Base-by-base conservation (phyloP, 2,888 invertebrate genomes). In the Ormyrus pomaceus region DNA sequence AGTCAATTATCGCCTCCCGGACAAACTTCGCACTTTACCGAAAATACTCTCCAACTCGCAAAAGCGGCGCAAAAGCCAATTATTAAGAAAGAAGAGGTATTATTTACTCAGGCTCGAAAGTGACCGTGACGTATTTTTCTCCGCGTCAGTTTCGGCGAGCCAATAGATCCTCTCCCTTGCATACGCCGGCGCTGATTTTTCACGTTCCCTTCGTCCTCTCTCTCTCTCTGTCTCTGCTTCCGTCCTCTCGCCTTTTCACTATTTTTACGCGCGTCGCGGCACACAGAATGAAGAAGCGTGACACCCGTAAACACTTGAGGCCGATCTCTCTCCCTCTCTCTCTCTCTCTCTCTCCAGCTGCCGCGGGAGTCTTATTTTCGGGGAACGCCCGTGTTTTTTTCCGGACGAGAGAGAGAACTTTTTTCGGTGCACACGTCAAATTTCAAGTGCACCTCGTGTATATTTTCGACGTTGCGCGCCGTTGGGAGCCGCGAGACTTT, bases 321-420 rank as follows among this genome's bases (percentile, higher is more conserved):
- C 34, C 56, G 34, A 13, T n/a, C 19, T 13, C 34, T 4, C 34
- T 0, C 3, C 1, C 19, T 19, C 19, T 19, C 34, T 2, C 34
- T 34, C n/a, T n/a, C n/a, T n/a, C 34, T 34, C 34, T 34, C 34
- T 34, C 8, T 9, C 1, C 48, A 50, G 51, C 62, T 6, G 45
- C 34, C 11, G 6, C 53, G 11, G 73, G 34, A 66, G 65, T 65
- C 46, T 59, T 13, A 65, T 77, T 59, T 77, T 66, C 77, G 56
- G 6, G 19, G 68, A 73, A 78, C 59, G 59, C 66, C 34, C 34
- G 34, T 34, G 34, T 34, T 34, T 34, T 34, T 34, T 34, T 34
- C 34, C 34, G 34, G 34, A 4, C 34, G 34, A 34, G 34, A 34
- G 34, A 34, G 3, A 34, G 34, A 19, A 19, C 34, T 34, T 34